These are phyloP conservation scores for Hydractinia symbiolongicarpus DNA, from an alignment of 30 jellyfish, hydroid and myxozoan genomes.

Conservation along the genomic window DNA sequence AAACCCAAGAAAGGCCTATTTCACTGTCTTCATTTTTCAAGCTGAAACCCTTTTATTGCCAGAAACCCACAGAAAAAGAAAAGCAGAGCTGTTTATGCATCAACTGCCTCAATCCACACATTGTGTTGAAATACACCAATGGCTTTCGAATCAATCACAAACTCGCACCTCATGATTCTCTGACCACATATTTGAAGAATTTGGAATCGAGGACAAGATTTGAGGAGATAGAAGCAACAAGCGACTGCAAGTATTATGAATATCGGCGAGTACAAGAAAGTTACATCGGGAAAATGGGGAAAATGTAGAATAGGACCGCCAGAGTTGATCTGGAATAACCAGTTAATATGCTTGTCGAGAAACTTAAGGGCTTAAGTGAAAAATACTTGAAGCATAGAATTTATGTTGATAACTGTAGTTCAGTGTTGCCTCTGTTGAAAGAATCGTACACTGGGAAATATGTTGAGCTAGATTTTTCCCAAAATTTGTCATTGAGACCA, in stretches of 20 bases:
- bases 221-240: neutral
- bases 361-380: neutral
- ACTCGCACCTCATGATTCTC: neutral
- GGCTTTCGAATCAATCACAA: neutral
- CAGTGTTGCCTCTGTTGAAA: constrained; percentile 21
- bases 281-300: constrained; percentile 6
- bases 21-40: constrained; percentile 11
- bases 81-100: constrained; percentile 29
- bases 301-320: neutral
- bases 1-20: constrained; percentile 7
- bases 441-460: constrained; percentile 1
- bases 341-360: neutral
- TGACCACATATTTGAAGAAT: neutral
- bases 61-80: constrained; percentile 3
- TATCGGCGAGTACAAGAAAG: neutral
- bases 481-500: constrained; percentile 31
- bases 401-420: constrained; percentile 19
- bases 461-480: constrained; percentile 34
- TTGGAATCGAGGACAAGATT: neutral
- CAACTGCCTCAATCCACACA: constrained; percentile 24
- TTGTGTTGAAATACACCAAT: constrained; percentile 1
- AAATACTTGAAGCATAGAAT: constrained; percentile 23
- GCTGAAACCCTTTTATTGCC: constrained; percentile 3
- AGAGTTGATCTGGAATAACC: neutral
- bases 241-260: neutral